phyloP scores from a whole-genome alignment of 2,113 vertebrate genomes.

The Thunnus maccoyii region DNA sequence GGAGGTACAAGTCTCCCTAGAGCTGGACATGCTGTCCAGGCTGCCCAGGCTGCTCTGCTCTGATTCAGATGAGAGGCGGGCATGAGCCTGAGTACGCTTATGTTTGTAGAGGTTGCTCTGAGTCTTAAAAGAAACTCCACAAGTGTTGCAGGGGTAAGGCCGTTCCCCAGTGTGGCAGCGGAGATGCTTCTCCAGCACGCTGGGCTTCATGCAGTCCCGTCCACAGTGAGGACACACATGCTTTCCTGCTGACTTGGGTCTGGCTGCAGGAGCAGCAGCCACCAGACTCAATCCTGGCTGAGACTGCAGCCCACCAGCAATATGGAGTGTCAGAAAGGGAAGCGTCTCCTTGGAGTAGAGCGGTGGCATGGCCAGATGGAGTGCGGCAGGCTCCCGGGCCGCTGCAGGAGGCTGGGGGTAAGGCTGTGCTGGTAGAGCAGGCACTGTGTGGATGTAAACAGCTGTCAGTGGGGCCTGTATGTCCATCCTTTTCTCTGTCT shows the following conservation, averaged over 20 bases:
- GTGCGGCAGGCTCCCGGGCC: constrained; percentile 67
- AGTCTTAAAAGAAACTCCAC: constrained; percentile 96
- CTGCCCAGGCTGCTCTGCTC: constrained; percentile 82
- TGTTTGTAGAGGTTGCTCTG: constrained; percentile 99
- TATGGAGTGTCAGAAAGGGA: constrained; percentile 88
- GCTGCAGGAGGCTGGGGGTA: constrained; percentile 80
- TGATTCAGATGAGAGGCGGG: constrained; percentile 86
- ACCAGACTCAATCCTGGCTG: constrained; percentile 71
- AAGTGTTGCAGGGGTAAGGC: constrained; percentile 93
- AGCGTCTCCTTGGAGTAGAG: constrained; percentile 81
- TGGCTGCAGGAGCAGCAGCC: constrained; percentile 67
- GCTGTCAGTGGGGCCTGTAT: constrained; percentile 82
- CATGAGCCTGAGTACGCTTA: constrained; percentile 93
- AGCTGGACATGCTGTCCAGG: constrained; percentile 75
- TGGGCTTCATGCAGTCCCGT: constrained; percentile 97
- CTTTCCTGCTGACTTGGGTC: constrained; percentile 88
- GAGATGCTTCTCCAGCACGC: constrained; percentile 96
- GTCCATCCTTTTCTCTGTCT: constrained; percentile 78
- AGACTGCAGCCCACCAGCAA: constrained; percentile 87
- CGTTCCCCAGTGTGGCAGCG: constrained; percentile 97
- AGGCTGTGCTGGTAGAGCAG: constrained; percentile 77
- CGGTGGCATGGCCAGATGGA: constrained; percentile 76
- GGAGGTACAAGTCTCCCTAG: constrained; percentile 70
- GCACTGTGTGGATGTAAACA: constrained; percentile 89
- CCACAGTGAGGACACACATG: constrained; percentile 93